Evolutionary conservation across 2,888 invertebrate species (phyloP).

Genomic region (Steinernema scapterisci): DNA sequence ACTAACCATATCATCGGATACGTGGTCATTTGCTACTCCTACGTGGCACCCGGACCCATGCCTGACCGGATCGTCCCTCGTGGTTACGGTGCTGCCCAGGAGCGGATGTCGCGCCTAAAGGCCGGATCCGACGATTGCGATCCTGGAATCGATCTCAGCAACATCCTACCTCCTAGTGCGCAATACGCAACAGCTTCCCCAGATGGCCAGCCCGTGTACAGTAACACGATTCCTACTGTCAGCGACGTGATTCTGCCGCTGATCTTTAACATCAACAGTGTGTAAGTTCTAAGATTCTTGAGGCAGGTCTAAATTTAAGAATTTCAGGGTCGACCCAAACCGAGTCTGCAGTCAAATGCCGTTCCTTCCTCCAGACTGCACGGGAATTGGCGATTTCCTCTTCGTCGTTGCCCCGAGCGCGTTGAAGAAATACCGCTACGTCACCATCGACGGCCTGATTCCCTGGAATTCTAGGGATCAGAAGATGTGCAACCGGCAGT

Average conservation of each 20-base stretch:
- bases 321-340: neutral
- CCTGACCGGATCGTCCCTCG: neutral
- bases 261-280: constrained; percentile 11
- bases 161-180: neutral
- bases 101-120: constrained; percentile 20
- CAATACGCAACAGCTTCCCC: neutral
- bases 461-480: constrained; percentile 12
- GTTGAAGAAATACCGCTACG: neutral
- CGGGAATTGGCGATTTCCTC: neutral
- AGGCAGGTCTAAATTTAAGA: neutral
- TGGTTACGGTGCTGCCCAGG: neutral
- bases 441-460: neutral
- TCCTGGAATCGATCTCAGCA: constrained; percentile 16
- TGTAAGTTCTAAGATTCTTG: neutral
- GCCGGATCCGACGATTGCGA: constrained; percentile 3
- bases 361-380: constrained; percentile 19
- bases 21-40: constrained; percentile 20
- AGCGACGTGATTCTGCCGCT: constrained; percentile 4
- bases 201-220: constrained; percentile 16
- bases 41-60: neutral
- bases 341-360: constrained; percentile 4
- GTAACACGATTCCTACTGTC: constrained; percentile 11
- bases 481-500: constrained; percentile 3
- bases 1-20: neutral
- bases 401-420: neutral